These are phyloP conservation scores for Clunio marinus DNA, from an alignment of 2,888 invertebrate species.

Conservation along the genomic window DNA sequence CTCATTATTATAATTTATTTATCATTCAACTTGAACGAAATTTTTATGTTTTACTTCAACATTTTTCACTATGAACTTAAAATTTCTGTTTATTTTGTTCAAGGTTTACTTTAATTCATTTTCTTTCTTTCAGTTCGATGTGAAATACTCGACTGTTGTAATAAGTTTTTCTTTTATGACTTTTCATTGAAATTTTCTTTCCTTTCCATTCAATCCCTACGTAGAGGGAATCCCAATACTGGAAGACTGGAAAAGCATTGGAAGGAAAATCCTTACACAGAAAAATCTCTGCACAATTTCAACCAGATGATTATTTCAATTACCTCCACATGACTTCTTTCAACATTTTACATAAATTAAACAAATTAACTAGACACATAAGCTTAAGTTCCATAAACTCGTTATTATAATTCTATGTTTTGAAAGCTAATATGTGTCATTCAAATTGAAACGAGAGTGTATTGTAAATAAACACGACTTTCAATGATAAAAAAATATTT, in stretches of 20 bases:
- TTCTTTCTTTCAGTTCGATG: no score
- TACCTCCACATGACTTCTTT: no score
- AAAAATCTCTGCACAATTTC: not conserved
- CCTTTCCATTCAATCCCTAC: not conserved
- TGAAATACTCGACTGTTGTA: no score
- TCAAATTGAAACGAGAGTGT: no score
- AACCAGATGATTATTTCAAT: no score
- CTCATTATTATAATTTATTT: not conserved
- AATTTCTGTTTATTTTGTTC: not conserved
- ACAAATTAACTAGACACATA: no score
- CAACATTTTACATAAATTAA: no score
- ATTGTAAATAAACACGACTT: not conserved
- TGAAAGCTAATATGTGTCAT: no score
- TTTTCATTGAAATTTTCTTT: not conserved
- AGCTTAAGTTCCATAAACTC: no score
- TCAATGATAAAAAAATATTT: not conserved
- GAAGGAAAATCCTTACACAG: not conserved
- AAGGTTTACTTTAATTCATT: not conserved
- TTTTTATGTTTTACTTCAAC: conserved; percentile 4
- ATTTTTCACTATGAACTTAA: no score
- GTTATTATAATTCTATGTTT: no score
- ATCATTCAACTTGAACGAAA: not conserved
- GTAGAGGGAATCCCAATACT: not conserved
- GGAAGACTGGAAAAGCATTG: not conserved
- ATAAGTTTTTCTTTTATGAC: no score